Evolutionary conservation across 35 echinoderm and acorn worm genomes (phyloP), one percentile per base, ranked within the genome.

Genomic region (Anneissia japonica): DNA sequence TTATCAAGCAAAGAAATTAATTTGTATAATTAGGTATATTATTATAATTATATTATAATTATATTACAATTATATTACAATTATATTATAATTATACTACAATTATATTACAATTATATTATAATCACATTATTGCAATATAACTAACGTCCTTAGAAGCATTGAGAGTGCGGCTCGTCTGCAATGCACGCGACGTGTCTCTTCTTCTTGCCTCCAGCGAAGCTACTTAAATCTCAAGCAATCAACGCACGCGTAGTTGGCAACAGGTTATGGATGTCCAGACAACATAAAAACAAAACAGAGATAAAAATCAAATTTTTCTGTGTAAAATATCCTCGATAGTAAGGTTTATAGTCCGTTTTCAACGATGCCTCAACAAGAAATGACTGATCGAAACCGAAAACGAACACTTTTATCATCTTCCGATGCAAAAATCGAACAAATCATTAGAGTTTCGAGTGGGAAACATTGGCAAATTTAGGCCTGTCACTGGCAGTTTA

Each of bases 381-480:
- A 64, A 64, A 64, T 64, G 51, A 64, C 51, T 64, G 51, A 64
- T 64, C 51, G 51, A 64, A 64, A 64, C 51, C 11, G 51, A 64
- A 64, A 64, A 64, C 51, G 51, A 16, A 64, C 51, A 64, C 51
- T 64, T 64, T 64, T 64, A 64, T 64, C 51, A 64, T 64, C 51
- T 64, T 64, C 51, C 51, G 51, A 64, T 64, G 51, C 26, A 64
- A 64, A 64, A 64, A 64, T 64, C 51, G 51, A 64, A 64, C 51
- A 64, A 64, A 64, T 64, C 51, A 64, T 64, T 64, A 64, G 51
- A 64, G 51, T 64, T 64, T 64, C 51, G 51, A 64, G 51, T 64
- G 51, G 51, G 51, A 64, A 64, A 64, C 51, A 64, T 23, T 64
- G 51, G 51, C 51, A 64, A 64, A 16, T 12, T 64, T 64, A 64